Percentiles rank a stretch among this genome's conserved stretches.
Conservation (phyloP, 2,888 invertebrate genomes). For the Diplolepis rosae region DNA sequence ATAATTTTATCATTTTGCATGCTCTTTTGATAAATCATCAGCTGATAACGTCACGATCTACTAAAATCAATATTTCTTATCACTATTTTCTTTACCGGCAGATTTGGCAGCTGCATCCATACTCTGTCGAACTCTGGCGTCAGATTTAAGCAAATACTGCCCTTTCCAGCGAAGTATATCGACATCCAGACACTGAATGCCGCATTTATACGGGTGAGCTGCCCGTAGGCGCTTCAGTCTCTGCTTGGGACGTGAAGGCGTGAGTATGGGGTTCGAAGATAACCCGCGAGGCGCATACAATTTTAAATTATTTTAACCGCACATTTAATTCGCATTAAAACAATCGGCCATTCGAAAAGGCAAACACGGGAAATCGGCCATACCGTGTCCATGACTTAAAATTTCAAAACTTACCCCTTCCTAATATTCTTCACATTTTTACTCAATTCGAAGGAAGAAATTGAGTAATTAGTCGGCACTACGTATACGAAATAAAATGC, state of each 20-base stretch:
- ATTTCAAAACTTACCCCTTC: background rate
- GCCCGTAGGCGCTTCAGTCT: constrained; percentile 67
- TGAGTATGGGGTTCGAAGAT: constrained; percentile 60
- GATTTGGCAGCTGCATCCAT: too few relatives aligned
- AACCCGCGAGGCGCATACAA: constrained; percentile 54
- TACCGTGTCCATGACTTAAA: constrained; percentile 24
- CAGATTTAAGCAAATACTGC: background rate
- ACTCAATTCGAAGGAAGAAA: background rate
- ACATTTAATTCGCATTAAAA: background rate
- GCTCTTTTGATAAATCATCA: background rate
- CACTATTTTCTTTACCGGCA: background rate
- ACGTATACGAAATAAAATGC: background rate
- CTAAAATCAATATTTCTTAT: background rate
- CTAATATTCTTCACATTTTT: background rate
- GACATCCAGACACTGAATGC: constrained; percentile 42
- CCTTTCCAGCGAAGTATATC: constrained; percentile 17
- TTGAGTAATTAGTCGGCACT: background rate
- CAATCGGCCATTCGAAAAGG: constrained; percentile 15
- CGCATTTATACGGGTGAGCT: constrained; percentile 66
- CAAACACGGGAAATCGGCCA: constrained; percentile 24
- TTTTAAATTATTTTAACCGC: constrained; percentile 38
- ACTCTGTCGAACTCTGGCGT: constrained; percentile 3
- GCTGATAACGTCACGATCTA: background rate
- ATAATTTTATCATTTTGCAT: too few relatives aligned
- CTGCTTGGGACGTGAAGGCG: constrained; percentile 66